Base-by-base conservation (phyloP, 2,888 invertebrate species). In the Tinea pellionella region DNA sequence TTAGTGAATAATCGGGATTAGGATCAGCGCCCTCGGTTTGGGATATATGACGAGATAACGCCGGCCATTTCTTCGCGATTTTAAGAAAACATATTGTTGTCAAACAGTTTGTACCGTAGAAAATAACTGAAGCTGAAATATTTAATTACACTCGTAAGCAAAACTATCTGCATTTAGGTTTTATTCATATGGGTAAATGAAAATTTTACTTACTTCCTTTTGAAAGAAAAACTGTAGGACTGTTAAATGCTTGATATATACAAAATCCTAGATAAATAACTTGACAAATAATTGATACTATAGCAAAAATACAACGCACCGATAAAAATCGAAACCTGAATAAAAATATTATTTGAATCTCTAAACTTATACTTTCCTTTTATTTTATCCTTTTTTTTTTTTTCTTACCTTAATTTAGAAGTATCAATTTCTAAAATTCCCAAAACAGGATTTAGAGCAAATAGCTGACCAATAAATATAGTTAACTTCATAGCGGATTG, bases 41-140 rank as follows among this genome's bases (percentile, higher is more conserved):
- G 0, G 74, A 65, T 13, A 81, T 78, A 1, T 69, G 66, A 41
- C 65, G 65, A 42, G 73, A 69, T 1, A 81, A 64, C 11, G 65
- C 67, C 0, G 79, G 78, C 82, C 81, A 81, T 63, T 72, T 70
- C 59, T 42, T 71, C 6, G 79, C 78, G 2, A 79, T 69, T 0
- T 72, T 71, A 0, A 74, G 61, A 56, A 80, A 82, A 0, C 77
- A 53, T 0, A 72, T 55, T 0, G 71, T 72, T 1, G 72, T 77
- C 7, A 66, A 60, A 0, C 68, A 64, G 7, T 71, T 75, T 4
- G 72, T 67, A 0, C 64, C 53, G 61, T 70, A 74, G 63, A 80
- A 82, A 11, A 76, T 65, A 9, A 74, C 2, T 0, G 71, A 63
- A 0, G 71, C 80, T 81, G 69, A 57, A 24, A 24, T 12, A 19